Base-by-base conservation (phyloP, 2,797 vertebrate genomes). In the Phoeniculus purpureus region DNA sequence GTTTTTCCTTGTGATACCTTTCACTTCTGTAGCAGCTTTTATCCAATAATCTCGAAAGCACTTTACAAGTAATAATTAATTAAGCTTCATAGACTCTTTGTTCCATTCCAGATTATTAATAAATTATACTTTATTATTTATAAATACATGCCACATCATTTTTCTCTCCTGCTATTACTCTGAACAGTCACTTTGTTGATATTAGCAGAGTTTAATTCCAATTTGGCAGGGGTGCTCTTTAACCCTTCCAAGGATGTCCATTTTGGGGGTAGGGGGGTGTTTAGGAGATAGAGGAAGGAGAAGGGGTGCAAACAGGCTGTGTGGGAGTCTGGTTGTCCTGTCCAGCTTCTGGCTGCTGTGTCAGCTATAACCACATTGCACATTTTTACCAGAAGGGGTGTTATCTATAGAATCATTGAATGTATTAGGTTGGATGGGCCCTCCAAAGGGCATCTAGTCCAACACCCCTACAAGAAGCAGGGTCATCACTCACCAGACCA, bases 111-210 rank as follows among this genome's bases (percentile, higher is more conserved):
- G 89, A 81, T 95, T 92, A 93, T 95, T 92, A 95, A 95, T 95
- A 95, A 96, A 94, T 95, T 85, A 93, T 66, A 29, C 78, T 94
- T 86, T 91, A 93, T 94, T 96, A 92, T 95, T 95, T 96, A 95
- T 89, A 94, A 94, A 93, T 65, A 88, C 61, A 47, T 2, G 68
- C 67, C 85, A 86, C 79, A 60, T 55, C 7, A 45, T 94, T 93
- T 93, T 81, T 90, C 82, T 86, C 50, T 66, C 55, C 71, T 64
- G 48, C 74, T 81, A 32, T 71, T 81, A 71, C 72, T 58, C 64
- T 67, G 62, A 95, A 15, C 87, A 83, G 58, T 79, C 87, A 79
- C 91, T 92, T 84, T 85, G 64, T 34, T 4, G 15, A 56, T 76
- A 87, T 89, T 92, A 95, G 23, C 80, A 54, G 59, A 20, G 26